Conservation (phyloP, 2,113 vertebrate genomes). For the Hippocampus guttulatus region DNA sequence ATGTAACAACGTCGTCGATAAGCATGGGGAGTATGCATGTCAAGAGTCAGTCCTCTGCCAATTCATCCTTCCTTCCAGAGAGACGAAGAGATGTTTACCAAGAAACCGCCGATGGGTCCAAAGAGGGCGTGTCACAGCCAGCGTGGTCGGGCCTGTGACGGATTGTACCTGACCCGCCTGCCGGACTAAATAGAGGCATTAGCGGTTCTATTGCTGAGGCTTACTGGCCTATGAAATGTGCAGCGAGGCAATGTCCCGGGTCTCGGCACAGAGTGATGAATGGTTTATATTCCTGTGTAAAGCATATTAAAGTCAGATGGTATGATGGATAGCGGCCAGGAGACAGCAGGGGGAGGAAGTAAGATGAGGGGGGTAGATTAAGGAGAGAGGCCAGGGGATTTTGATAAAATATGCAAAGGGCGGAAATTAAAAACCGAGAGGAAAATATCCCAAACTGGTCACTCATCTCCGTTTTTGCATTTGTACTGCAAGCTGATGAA, state of each 20-base stretch:
- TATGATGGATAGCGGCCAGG: slow-evolving; percentile 58
- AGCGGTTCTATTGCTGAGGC: slow-evolving; percentile 44
- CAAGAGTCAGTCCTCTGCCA: background rate
- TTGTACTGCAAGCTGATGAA: slow-evolving; percentile 56
- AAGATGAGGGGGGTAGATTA: slow-evolving; percentile 20
- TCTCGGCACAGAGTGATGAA: slow-evolving; percentile 62
- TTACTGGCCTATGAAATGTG: slow-evolving; percentile 68
- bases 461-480: slow-evolving; percentile 6
- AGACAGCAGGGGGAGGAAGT: slow-evolving; percentile 37
- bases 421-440: slow-evolving; percentile 70
- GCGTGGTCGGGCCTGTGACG: slow-evolving; percentile 36
- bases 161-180: slow-evolving; percentile 38
- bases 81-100: slow-evolving; percentile 36
- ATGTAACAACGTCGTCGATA: background rate
- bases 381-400: slow-evolving; percentile 27
- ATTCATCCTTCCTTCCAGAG: slow-evolving; percentile 21
- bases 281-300: slow-evolving; percentile 60
- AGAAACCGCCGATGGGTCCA: slow-evolving; percentile 27
- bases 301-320: slow-evolving; percentile 71
- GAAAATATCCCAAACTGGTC: slow-evolving; percentile 62
- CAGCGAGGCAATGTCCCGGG: slow-evolving; percentile 51
- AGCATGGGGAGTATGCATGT: background rate
- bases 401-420: slow-evolving; percentile 69
- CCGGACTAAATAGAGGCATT: slow-evolving; percentile 66
- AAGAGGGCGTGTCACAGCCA: slow-evolving; percentile 29